Evolutionary conservation across 1,140 invertebrate genomes (phyloP).

Genomic region (Pachyrhynchus sulphureomaculatus): DNA sequence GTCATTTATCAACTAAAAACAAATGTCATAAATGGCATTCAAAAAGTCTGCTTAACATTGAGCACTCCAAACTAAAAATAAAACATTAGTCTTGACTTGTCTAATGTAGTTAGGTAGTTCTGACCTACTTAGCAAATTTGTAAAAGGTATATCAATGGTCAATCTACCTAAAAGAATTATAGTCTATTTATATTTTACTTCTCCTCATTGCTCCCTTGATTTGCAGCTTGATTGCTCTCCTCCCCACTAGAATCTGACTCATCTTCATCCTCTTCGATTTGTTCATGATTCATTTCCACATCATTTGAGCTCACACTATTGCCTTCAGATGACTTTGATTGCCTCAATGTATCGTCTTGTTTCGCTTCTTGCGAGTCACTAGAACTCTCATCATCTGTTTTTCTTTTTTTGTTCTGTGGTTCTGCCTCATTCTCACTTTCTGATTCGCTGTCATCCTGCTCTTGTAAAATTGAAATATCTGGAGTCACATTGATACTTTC

Average conservation of each 20-base stretch:
- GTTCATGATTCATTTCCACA: neutral
- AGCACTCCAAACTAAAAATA: neutral
- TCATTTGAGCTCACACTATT: constrained; percentile 18
- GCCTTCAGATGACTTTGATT: neutral
- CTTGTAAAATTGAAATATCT: constrained; percentile 23
- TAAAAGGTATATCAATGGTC: neutral
- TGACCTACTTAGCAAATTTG: neutral
- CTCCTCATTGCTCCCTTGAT: constrained; percentile 12
- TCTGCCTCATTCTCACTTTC: constrained; percentile 9
- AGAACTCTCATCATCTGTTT: neutral
- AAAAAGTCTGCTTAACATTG: neutral
- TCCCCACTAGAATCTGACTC: constrained; percentile 12
- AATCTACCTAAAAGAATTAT: neutral
- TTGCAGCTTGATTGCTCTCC: constrained; percentile 9
- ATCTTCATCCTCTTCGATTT: constrained; percentile 1
- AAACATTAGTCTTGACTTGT: neutral
- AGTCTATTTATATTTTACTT: neutral
- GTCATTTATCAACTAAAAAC: too few species aligned
- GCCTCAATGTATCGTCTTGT: neutral
- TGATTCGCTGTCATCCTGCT: constrained; percentile 21
- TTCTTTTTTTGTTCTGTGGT: too few species aligned
- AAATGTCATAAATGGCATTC: neutral
- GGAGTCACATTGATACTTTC: constrained; percentile 25
- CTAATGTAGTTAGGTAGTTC: neutral
- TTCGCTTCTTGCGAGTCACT: constrained; percentile 10